A percentile compares a stretch with the other conserved stretches of the same genome.
Evolutionary conservation across 2,888 invertebrate species (phyloP).

Genomic region (Eupithecia abbreviata): DNA sequence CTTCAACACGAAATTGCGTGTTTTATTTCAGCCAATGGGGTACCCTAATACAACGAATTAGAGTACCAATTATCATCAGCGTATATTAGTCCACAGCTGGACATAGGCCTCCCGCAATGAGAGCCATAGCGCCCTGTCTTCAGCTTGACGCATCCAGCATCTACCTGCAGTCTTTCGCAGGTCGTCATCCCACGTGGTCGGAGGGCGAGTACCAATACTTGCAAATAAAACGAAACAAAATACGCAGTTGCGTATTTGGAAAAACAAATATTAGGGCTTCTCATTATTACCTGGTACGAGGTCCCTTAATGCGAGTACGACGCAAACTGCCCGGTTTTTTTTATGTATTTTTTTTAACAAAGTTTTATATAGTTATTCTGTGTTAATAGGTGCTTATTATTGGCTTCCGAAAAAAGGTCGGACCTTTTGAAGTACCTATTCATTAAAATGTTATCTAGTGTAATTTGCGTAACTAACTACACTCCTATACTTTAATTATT

Average conservation of each 20-base stretch:
- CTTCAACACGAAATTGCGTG: not conserved
- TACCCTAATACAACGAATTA: too few relatives aligned
- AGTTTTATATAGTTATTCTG: not conserved
- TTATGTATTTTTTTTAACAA: not conserved
- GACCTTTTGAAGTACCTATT: not conserved
- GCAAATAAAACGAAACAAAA: not conserved
- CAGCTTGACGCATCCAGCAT: too few relatives aligned
- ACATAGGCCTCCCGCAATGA: too few relatives aligned
- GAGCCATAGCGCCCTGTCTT: too few relatives aligned
- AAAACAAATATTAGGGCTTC: too few relatives aligned
- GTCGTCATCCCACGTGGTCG: too few relatives aligned
- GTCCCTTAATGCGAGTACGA: not conserved
- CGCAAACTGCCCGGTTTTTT: not conserved
- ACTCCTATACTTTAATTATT: not conserved
- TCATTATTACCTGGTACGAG: too few relatives aligned
- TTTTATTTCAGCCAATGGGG: not conserved
- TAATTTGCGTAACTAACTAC: constrained; percentile 17
- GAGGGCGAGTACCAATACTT: too few relatives aligned
- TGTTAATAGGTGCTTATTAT: not conserved
- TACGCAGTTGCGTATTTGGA: not conserved
- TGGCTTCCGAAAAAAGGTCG: not conserved
- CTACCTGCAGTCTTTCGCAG: too few relatives aligned
- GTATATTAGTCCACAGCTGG: too few relatives aligned
- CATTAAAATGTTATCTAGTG: constrained; percentile 3
- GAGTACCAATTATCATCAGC: too few relatives aligned